Base-by-base conservation (phyloP, 2,113 vertebrate genomes). In the Pagrus major region DNA sequence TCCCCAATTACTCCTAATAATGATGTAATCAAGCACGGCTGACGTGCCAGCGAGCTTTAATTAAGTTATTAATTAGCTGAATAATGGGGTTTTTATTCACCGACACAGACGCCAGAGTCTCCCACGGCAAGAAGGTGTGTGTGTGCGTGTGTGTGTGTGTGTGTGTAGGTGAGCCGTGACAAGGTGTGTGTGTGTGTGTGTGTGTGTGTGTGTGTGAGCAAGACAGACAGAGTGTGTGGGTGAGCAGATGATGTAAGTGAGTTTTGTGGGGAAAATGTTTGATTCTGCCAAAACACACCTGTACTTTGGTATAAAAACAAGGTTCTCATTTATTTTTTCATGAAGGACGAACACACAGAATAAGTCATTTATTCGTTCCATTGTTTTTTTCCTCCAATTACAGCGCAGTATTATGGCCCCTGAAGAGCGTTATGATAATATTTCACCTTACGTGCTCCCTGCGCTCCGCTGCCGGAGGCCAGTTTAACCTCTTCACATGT, bases 11-110 rank as follows among this genome's bases (percentile, higher is more conserved):
- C 91, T 92, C 89, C 89, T 93, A 93, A 95, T 94, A 92, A 94
- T 94, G 93, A 95, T 94, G 91, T 93, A 94, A 93, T 94, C 91
- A 93, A 90, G 86, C 92, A 91, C 65, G 69, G 89, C 89, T 94
- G 94, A 93, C 87, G 76, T 92, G 89, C 81, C 90, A 88, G 89
- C 44, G 58, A 93, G 87, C 91, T 92, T 93, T 94, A 94, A 94
- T 95, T 94, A 94, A 94, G 92, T 92, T 94, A 94, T 94, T 94
- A 95, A 94, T 95, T 95, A 92, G 91, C 88, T 90, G 86, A 94
- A 94, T 94, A 94, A 94, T 93, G 89, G 86, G 83, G 59, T 83
- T 94, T 92, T 91, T 86, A 90, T 91, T 92, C 88, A 90, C 81
- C 67, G 80, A 71, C 92, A 85, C 85, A 85, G 88, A 89, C 88